Evolutionary conservation across 2,113 vertebrate species (phyloP).

Genomic region (Bombycilla garrulus): DNA sequence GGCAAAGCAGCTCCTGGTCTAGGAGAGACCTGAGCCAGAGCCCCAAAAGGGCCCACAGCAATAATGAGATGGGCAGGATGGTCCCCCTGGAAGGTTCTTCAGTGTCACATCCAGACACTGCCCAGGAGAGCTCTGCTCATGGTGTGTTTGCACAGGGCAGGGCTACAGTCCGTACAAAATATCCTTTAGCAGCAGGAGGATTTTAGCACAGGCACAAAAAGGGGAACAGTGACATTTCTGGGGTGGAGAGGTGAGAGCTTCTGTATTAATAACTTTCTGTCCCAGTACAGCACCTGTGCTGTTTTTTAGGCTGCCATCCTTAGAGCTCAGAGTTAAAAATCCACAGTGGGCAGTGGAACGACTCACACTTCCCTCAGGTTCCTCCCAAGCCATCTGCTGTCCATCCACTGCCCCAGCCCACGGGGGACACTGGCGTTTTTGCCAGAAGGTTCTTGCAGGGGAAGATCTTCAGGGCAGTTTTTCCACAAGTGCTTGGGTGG

Average conservation of each 20-base stretch:
- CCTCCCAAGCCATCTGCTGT: background rate
- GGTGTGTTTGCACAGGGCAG: background rate
- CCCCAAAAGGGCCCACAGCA: background rate
- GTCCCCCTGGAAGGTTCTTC: background rate
- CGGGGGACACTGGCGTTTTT: accelerated
- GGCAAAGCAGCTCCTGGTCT: background rate
- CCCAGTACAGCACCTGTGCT: background rate
- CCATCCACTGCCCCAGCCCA: background rate
- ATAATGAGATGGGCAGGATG: accelerated
- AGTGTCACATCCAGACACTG: background rate
- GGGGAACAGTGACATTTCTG: background rate
- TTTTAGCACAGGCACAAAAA: background rate
- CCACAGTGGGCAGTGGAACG: background rate
- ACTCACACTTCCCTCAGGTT: background rate
- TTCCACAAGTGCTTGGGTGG: background rate
- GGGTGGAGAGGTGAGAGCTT: background rate
- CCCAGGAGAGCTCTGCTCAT: accelerated
- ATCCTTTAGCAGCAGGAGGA: background rate
- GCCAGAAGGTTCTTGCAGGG: background rate
- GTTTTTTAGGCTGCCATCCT: background rate
- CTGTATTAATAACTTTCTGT: background rate
- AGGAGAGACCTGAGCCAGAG: background rate
- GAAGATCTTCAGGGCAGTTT: background rate
- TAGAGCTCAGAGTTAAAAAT: background rate
- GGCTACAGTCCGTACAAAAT: accelerated